phyloP scores from a whole-genome alignment of 2,888 invertebrate genomes.

The Alloplasta piceator region DNA sequence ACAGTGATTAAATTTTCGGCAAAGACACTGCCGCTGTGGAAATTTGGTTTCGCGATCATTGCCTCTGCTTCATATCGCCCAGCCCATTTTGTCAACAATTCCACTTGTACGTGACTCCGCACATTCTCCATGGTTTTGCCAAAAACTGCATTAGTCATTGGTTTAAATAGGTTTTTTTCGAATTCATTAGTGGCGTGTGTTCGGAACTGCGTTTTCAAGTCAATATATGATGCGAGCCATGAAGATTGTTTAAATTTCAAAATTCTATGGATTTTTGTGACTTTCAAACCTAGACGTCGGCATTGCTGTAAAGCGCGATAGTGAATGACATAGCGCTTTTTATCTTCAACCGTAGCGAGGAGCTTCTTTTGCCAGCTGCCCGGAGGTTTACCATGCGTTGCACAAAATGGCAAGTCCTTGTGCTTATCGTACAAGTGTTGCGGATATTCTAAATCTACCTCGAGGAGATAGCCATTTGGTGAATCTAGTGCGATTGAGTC shows the following conservation, averaged over 20 bases:
- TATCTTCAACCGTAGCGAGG: too few species aligned
- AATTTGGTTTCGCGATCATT: slow-evolving; percentile 4
- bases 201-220: too few species aligned
- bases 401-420: slow-evolving; percentile 74
- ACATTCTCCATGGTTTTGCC: too few species aligned
- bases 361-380: slow-evolving; percentile 50
- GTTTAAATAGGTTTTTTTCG: too few species aligned
- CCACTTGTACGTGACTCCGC: too few species aligned
- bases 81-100: not conserved
- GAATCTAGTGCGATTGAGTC: too few species aligned
- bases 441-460: too few species aligned
- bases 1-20: slow-evolving; percentile 28
- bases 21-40: slow-evolving; percentile 14
- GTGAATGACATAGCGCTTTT: too few species aligned
- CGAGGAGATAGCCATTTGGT: too few species aligned
- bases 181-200: not conserved
- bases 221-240: slow-evolving; percentile 75
- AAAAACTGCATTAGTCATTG: too few species aligned
- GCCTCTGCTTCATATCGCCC: not conserved
- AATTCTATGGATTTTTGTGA: slow-evolving; percentile 74
- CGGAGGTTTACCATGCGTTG: slow-evolving; percentile 52
- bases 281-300: slow-evolving; percentile 73
- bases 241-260: too few species aligned
- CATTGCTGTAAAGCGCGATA: too few species aligned
- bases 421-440: slow-evolving; percentile 77